Evolutionary conservation across 2,888 invertebrate genomes (phyloP), one percentile per base, ranked within the genome.

Genomic region (Oscheius sp.): DNA sequence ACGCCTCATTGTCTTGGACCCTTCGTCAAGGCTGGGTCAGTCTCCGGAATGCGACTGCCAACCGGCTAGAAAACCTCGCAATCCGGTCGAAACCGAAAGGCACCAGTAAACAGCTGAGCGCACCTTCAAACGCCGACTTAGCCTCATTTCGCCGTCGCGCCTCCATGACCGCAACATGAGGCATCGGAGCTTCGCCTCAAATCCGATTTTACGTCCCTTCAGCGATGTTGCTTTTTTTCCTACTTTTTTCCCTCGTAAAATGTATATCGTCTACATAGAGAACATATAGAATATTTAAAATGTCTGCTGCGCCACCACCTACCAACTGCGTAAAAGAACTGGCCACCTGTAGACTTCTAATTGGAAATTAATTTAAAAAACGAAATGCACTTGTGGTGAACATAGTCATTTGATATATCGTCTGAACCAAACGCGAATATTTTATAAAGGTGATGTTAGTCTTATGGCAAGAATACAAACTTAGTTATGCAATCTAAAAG

Each of bases 141-240:
- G 64, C 64, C 64, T 50, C 64, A 50, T 64, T 64, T 64, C 64
- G 64, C 48, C 31, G 64, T 64, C 64, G 34, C 64, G 37, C 64
- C 50, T 64, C 64, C 50, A 27, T 31, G 64, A 46, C 64, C 64
- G 48, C 64, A 45, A 25, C 61, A 25, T 23, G 29, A n/a, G n/a
- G n/a, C 20, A 15, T 10, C 2, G 25, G 29, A 20, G 17, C 61
- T 25, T 25, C 45, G n/a, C 42, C 20, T 33, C 61, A 61, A n/a
- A n/a, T 42, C 42, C 42, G 42, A 42, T 17, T 15, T 4, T 20
- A 5, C 23, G 48, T 48, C 15, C 12, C 20, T 20, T 4, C 25
- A 23, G 3, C 48, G 17, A 17, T 15, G 48, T 12, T n/a, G 8
- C 29, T n/a, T 10, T n/a, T 12, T 12, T 15, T 55, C 34, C 34